These are phyloP conservation scores for Hippocampus zosterae DNA, from an alignment of 2,113 vertebrate genomes.

Conservation along the genomic window DNA sequence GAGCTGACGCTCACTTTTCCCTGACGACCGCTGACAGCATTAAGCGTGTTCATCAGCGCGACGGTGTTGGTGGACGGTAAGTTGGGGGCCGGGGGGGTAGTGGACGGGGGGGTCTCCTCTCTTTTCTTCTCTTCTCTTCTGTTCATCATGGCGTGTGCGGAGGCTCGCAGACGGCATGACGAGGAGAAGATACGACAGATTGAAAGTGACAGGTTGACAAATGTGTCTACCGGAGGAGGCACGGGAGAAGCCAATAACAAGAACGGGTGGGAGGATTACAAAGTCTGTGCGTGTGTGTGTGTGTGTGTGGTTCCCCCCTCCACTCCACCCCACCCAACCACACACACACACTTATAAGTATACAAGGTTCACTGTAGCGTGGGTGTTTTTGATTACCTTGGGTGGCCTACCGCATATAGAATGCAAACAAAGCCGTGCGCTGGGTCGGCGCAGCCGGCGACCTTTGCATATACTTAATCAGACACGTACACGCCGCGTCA, in stretches of 20 bases:
- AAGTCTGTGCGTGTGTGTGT: background rate
- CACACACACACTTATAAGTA: background rate
- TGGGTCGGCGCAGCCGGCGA: background rate
- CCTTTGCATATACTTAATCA: background rate
- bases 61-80: background rate
- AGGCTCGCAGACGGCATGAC: slow-evolving; percentile 31
- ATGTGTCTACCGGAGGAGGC: slow-evolving; percentile 70
- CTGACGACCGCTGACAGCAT: slow-evolving; percentile 24
- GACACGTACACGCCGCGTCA: background rate
- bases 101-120: background rate
- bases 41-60: slow-evolving; percentile 40
- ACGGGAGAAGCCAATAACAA: slow-evolving; percentile 34
- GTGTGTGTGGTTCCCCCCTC: too few relatives aligned
- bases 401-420: background rate
- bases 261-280: slow-evolving; percentile 47
- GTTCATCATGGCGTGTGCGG: slow-evolving; percentile 64
- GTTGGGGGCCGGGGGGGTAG: background rate
- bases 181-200: slow-evolving; percentile 65
- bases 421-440: background rate
- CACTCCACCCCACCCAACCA: too few relatives aligned
- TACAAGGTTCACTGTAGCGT: background rate
- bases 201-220: slow-evolving; percentile 73
- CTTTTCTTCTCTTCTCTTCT: background rate
- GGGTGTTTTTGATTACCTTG: background rate
- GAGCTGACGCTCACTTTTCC: slow-evolving; percentile 20